phyloP scores from a whole-genome alignment of 1,140 invertebrate species.

The Drosophila albomicans region DNA sequence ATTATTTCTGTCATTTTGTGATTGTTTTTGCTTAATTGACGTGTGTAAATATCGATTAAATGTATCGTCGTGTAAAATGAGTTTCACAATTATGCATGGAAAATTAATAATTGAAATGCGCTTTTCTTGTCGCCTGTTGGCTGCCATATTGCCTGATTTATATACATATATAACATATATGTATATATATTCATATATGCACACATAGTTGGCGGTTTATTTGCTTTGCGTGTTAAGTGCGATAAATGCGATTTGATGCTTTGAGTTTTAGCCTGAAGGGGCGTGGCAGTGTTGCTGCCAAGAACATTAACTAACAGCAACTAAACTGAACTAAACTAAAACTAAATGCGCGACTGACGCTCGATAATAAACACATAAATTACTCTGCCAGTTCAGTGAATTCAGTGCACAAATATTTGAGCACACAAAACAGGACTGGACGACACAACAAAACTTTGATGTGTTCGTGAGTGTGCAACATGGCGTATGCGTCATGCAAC shows the following conservation, averaged over 20 bases:
- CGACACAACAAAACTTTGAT: not conserved
- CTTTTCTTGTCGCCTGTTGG: conserved; percentile 25
- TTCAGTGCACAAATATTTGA: conserved; percentile 54
- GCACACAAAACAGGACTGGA: conserved; percentile 1
- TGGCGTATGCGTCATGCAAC: conserved; percentile 63
- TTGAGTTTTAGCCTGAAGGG: conserved; percentile 33
- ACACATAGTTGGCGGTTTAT: conserved; percentile 40
- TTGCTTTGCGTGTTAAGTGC: conserved; percentile 75
- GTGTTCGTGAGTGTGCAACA: conserved; percentile 41
- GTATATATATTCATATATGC: conserved; percentile 3
- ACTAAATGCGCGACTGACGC: conserved; percentile 36
- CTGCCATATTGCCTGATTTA: not conserved
- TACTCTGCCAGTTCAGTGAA: conserved; percentile 54
- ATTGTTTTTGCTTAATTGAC: not conserved
- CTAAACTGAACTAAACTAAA: conserved; percentile 42
- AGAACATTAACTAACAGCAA: conserved; percentile 37
- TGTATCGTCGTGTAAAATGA: not conserved
- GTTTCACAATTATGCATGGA: not conserved
- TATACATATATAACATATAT: conserved; percentile 16
- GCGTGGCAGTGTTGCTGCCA: conserved; percentile 23
- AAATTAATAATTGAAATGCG: not conserved
- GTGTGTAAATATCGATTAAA: not conserved
- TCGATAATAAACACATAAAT: conserved; percentile 74
- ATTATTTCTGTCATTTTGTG: not conserved
- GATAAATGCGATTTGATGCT: conserved; percentile 78